Evolutionary conservation across 2,113 vertebrate species (phyloP).

Genomic region (Ranitomeya imitator): DNA sequence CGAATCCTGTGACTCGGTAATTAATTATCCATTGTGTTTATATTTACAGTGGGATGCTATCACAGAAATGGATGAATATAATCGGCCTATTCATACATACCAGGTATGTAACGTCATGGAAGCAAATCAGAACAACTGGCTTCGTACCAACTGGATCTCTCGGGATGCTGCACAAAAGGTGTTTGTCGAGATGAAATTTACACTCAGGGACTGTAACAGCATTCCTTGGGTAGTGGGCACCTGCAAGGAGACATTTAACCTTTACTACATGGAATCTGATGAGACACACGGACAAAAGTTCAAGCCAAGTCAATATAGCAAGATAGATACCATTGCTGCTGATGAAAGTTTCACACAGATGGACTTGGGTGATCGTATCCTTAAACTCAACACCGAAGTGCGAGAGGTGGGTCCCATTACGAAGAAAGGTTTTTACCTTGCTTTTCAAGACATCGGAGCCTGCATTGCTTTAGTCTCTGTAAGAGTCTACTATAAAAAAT

Average conservation of each 20-base stretch:
- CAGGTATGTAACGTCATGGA: slow-evolving; percentile 98
- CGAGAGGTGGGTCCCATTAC: slow-evolving; percentile 91
- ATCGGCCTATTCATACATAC: slow-evolving; percentile 93
- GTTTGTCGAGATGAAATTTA: slow-evolving; percentile 95
- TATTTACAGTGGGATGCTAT: slow-evolving; percentile 91
- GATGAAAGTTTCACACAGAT: slow-evolving; percentile 98
- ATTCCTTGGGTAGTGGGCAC: slow-evolving; percentile 94
- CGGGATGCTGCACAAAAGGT: slow-evolving; percentile 93
- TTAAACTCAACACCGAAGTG: slow-evolving; percentile 94
- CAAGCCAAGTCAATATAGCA: slow-evolving; percentile 84
- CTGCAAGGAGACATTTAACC: slow-evolving; percentile 96
- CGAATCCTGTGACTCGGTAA: background rate
- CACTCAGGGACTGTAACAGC: slow-evolving; percentile 93
- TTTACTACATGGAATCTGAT: slow-evolving; percentile 92
- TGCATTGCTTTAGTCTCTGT: slow-evolving; percentile 94
- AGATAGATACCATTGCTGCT: slow-evolving; percentile 94
- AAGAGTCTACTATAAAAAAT: slow-evolving; percentile 94
- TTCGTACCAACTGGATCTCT: slow-evolving; percentile 92
- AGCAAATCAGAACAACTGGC: slow-evolving; percentile 97
- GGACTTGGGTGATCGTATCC: slow-evolving; percentile 94
- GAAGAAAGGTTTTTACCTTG: slow-evolving; percentile 90
- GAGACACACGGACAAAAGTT: slow-evolving; percentile 87
- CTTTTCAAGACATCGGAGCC: slow-evolving; percentile 94
- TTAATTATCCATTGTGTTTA: slow-evolving; percentile 30
- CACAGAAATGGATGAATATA: slow-evolving; percentile 97